These are phyloP conservation scores for Phorcus lineatus DNA, from an alignment of 2,888 invertebrate genomes.

Conservation along the genomic window DNA sequence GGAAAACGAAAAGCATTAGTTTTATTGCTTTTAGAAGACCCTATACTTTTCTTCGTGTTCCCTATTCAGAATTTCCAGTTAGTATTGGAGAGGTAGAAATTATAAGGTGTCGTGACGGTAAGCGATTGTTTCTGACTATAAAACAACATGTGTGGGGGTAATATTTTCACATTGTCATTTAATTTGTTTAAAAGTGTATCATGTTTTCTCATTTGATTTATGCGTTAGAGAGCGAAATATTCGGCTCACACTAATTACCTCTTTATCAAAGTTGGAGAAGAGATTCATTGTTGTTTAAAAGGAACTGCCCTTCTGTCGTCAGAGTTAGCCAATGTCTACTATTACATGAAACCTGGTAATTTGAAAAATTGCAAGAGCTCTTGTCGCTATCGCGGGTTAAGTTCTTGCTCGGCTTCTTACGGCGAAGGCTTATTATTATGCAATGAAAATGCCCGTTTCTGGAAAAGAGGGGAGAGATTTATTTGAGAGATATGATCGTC, in stretches of 20 bases:
- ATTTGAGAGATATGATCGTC: too few relatives aligned
- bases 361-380: not conserved
- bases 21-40: not conserved
- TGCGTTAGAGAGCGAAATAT: not conserved
- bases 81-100: too few relatives aligned
- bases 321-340: not conserved
- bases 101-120: too few relatives aligned
- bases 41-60: too few relatives aligned
- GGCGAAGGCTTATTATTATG: not conserved
- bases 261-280: not conserved
- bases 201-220: not conserved
- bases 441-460: not conserved
- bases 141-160: not conserved
- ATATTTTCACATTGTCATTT: conserved; percentile 13
- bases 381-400: not conserved
- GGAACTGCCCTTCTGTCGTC: not conserved
- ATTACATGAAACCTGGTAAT: not conserved
- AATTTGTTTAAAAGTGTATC: conserved; percentile 15
- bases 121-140: too few relatives aligned
- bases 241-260: not conserved
- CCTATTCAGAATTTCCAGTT: too few relatives aligned
- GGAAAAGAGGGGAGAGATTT: too few relatives aligned
- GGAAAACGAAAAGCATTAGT: not conserved
- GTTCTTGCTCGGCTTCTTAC: not conserved
- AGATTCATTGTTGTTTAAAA: not conserved